Evolutionary conservation across 2,113 vertebrate genomes (phyloP), one percentile per base, ranked within the genome.

Genomic region (Onychostruthus taczanowskii): DNA sequence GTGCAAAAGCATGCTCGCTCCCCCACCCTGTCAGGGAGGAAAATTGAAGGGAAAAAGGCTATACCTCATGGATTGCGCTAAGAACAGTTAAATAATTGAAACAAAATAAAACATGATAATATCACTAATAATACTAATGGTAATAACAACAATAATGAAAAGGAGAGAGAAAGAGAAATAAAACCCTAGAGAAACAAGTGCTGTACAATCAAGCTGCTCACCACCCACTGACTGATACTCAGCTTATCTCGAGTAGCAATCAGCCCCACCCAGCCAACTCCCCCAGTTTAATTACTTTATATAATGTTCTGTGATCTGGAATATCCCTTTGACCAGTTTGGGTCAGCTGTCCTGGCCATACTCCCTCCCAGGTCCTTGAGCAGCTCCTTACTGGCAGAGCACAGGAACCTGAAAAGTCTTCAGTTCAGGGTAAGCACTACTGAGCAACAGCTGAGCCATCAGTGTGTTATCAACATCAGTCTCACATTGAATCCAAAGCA

Each of bases 351-450:
- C 19, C 44, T 58, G 52, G 37, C 27, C 19, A 30, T 46, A 6
- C 4, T 74, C 28, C 27, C 21, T 81, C 21, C 52, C 9, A 24
- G 11, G 2, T 73, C 19, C 43, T 66, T 31, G 26, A 58, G 52
- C 33, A 66, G 14, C 27, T 58, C 35, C 52, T 73, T 52, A 37
- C 22, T 50, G 22, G 28, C 33, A 81, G 77, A 44, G 33, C 33
- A 44, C 0, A 0, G 52, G 28, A 59, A 30, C 24, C 27, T 44
- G 33, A 50, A 64, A 20, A n/a, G 8, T 3, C 18, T 23, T 17
- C n/a, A 33, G 33, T 11, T 59, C 10, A 59, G 44, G 7, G 10
- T 46, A 3, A 89, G 46, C 4, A 21, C 33, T 52, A 7, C 39
- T 21, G 28, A 53, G 24, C 33, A 52, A 17, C 6, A 7, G 1